phyloP scores from a whole-genome alignment of 2,797 vertebrate genomes.

The Synanceia verrucosa region DNA sequence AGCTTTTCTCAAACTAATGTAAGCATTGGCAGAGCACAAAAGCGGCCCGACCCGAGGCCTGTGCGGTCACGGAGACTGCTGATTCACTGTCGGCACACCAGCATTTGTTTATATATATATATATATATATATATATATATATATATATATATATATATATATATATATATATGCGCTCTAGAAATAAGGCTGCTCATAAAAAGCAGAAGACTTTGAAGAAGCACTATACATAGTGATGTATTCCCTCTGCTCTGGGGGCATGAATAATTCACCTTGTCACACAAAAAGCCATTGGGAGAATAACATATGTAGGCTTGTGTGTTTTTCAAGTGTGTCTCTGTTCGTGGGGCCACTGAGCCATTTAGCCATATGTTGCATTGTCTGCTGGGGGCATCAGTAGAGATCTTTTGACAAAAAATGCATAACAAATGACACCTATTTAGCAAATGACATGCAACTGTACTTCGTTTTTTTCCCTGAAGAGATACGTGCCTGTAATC shows the following conservation, averaged over 20 bases:
- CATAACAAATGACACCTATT: slow-evolving; percentile 41
- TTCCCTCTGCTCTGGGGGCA: slow-evolving; percentile 58
- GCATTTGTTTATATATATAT: slow-evolving; percentile 85
- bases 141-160: slow-evolving; percentile 42
- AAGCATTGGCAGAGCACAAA: slow-evolving; percentile 86
- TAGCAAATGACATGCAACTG: slow-evolving; percentile 38
- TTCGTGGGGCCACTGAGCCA: slow-evolving; percentile 47
- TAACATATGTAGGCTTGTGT: slow-evolving; percentile 75
- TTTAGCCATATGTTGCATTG: slow-evolving; percentile 74
- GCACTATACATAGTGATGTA: slow-evolving; percentile 69
- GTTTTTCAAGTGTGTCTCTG: slow-evolving; percentile 56
- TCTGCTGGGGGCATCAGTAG: slow-evolving; percentile 25
- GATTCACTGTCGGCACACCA: slow-evolving; percentile 83
- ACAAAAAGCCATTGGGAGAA: slow-evolving; percentile 71
- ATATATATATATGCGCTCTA: slow-evolving; percentile 70
- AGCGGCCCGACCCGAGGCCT: slow-evolving; percentile 79
- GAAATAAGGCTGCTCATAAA: slow-evolving; percentile 87
- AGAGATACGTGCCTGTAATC: slow-evolving; percentile 60
- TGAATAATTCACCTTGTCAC: slow-evolving; percentile 77
- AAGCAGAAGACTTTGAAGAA: slow-evolving; percentile 75
- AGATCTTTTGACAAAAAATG: slow-evolving; percentile 29
- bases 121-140: slow-evolving; percentile 22
- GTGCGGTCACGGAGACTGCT: slow-evolving; percentile 81
- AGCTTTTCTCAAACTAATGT: slow-evolving; percentile 83
- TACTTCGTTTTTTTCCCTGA: slow-evolving; percentile 34